Conservation (phyloP, 1,140 invertebrate genomes). For the Zaprionus ghesquierei region DNA sequence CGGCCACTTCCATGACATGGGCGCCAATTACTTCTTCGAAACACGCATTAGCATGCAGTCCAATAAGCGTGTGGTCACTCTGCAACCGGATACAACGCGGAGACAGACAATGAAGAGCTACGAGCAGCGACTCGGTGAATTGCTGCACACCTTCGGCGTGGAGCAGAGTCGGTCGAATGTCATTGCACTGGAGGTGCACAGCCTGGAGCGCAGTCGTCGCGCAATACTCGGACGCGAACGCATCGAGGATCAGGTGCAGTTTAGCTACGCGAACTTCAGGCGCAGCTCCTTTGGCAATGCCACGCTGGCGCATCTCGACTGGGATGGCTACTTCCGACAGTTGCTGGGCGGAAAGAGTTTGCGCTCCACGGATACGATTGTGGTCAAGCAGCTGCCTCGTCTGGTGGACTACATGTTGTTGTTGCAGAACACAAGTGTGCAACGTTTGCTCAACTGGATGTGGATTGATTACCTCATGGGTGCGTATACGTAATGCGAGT, state of each 20-base stretch:
- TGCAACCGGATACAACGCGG: constrained; percentile 53
- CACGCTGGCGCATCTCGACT: constrained; percentile 49
- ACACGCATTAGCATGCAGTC: constrained; percentile 62
- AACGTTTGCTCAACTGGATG: constrained; percentile 71
- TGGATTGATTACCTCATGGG: constrained; percentile 79
- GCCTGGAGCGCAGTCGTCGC: constrained; percentile 66
- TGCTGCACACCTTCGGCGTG: constrained; percentile 60
- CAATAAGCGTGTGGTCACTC: constrained; percentile 57
- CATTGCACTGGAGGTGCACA: constrained; percentile 67
- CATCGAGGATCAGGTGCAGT: constrained; percentile 63
- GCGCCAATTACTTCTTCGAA: constrained; percentile 66
- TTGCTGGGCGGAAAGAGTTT: constrained; percentile 65
- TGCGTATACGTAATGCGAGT: constrained; percentile 35
- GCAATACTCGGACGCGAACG: constrained; percentile 44
- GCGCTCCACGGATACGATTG: constrained; percentile 51
- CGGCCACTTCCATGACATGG: constrained; percentile 65
- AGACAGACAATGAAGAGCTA: constrained; percentile 67
- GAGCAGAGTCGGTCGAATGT: constrained; percentile 66
- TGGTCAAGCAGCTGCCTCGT: constrained; percentile 62
- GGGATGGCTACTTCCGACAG: constrained; percentile 68
- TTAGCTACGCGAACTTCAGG: constrained; percentile 70
- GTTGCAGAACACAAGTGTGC: constrained; percentile 66
- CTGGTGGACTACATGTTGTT: constrained; percentile 56
- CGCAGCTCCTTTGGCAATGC: constrained; percentile 49
- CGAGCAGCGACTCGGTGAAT: constrained; percentile 66